A percentile compares a stretch with the other conserved stretches of the same genome.
phyloP scores from a whole-genome alignment of 1,140 invertebrate species.

The Papilio xuthus region DNA sequence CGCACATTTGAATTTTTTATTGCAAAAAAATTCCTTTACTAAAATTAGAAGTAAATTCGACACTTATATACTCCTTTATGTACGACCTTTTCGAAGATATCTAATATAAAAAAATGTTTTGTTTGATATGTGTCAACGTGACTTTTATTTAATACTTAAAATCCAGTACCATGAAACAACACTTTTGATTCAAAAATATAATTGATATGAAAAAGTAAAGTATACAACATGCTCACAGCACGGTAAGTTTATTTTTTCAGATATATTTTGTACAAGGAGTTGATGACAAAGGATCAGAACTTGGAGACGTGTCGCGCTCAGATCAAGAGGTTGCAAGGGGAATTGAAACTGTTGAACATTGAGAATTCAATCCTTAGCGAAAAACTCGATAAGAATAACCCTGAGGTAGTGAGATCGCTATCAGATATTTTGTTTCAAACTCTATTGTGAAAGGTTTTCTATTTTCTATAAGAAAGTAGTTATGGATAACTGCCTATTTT shows the following conservation, averaged over 20 bases:
- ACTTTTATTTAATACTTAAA: neutral
- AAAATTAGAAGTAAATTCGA: neutral
- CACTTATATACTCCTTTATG: neutral
- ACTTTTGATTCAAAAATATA: conserved; percentile 39
- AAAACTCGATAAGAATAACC: conserved; percentile 66
- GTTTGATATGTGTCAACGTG: conserved; percentile 2
- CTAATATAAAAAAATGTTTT: neutral
- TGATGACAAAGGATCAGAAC: conserved; percentile 74
- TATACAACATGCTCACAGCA: conserved; percentile 50
- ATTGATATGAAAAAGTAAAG: conserved; percentile 30
- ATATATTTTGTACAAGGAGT: conserved; percentile 73
- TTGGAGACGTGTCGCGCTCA: conserved; percentile 70
- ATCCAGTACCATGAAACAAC: conserved; percentile 35
- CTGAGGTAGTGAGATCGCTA: conserved; percentile 53
- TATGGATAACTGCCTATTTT: too few species aligned
- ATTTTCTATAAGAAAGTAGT: neutral
- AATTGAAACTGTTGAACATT: conserved; percentile 69
- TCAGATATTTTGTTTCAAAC: conserved; percentile 29
- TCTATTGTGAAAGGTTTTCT: neutral
- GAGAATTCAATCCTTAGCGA: conserved; percentile 67
- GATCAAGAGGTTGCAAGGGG: conserved; percentile 68
- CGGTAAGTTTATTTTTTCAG: conserved; percentile 62
- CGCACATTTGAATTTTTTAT: too few species aligned
- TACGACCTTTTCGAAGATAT: neutral
- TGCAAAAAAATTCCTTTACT: neutral